A percentile compares a stretch with the other conserved stretches of the same genome.
Conservation (phyloP, 2,797 vertebrate species). For the Hypotaenidia okinawae region DNA sequence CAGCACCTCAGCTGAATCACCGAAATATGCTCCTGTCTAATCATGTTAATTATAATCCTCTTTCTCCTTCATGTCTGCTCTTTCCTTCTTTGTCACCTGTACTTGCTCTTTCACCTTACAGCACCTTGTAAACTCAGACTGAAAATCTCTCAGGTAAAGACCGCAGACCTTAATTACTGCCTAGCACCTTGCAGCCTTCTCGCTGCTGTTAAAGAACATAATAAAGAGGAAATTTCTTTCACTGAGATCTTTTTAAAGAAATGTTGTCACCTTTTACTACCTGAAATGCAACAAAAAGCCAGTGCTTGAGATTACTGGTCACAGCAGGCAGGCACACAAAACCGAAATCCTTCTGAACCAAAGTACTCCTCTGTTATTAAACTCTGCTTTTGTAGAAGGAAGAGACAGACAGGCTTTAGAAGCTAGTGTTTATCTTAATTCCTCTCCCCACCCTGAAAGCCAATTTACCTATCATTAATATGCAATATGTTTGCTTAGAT, state of each 20-base stretch:
- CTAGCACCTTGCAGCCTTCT: not conserved
- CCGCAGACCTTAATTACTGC: not conserved
- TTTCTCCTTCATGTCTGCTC: constrained; percentile 32
- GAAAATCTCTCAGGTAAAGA: not conserved
- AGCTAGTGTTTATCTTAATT: constrained; percentile 49
- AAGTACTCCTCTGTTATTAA: constrained; percentile 30
- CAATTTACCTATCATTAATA: constrained; percentile 38
- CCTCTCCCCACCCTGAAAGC: constrained; percentile 49
- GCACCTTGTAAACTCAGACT: constrained; percentile 27
- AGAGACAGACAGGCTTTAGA: constrained; percentile 14
- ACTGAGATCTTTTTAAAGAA: not conserved
- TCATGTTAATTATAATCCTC: constrained; percentile 45
- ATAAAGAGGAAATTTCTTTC: not conserved
- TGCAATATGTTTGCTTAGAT: constrained; percentile 10
- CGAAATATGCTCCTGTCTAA: not conserved
- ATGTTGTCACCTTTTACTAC: not conserved
- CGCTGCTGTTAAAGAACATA: not conserved
- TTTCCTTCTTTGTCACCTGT: constrained; percentile 21
- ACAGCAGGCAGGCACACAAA: not conserved
- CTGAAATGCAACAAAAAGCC: not conserved
- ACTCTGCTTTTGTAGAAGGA: not conserved
- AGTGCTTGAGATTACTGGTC: not conserved
- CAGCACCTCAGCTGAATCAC: constrained; percentile 41
- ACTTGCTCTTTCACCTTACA: constrained; percentile 50
- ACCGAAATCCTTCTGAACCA: not conserved